Percentiles rank a stretch among this genome's conserved stretches.
These are phyloP conservation scores for Limenitis camilla DNA, from an alignment of 2,888 invertebrate genomes.

Conservation along the genomic window DNA sequence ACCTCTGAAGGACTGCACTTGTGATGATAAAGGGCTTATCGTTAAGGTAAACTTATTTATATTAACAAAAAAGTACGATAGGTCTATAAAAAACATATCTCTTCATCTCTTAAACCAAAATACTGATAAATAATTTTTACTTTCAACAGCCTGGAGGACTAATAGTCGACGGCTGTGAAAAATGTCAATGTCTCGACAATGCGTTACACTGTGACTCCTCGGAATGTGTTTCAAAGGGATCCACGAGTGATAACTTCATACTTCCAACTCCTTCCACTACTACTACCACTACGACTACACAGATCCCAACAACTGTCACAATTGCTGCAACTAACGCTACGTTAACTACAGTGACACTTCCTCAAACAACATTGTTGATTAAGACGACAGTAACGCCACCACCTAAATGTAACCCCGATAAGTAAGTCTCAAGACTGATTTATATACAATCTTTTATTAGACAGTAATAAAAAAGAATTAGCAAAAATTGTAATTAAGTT, in stretches of 20 bases:
- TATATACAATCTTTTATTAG: too few species aligned
- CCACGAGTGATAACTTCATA: constrained; percentile 38
- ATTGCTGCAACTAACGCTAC: constrained; percentile 15
- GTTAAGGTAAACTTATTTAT: constrained; percentile 69
- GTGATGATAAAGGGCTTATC: constrained; percentile 78
- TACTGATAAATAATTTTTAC: background rate
- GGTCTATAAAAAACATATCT: background rate
- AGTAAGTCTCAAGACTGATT: constrained; percentile 32
- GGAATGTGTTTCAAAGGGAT: constrained; percentile 52
- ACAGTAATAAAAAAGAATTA: constrained; percentile 11
- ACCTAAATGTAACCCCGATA: constrained; percentile 49
- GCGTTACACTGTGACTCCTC: constrained; percentile 79
- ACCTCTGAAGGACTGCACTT: constrained; percentile 82
- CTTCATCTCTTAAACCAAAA: too few species aligned
- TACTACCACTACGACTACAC: constrained; percentile 4
- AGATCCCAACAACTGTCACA: constrained; percentile 7
- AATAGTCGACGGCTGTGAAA: constrained; percentile 76
- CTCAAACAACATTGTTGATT: constrained; percentile 8
- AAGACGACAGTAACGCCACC: constrained; percentile 53
- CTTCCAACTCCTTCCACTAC: constrained; percentile 17
- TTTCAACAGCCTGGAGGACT: constrained; percentile 79
- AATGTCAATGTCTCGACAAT: constrained; percentile 88
- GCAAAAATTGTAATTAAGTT: too few species aligned
- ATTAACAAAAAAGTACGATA: background rate
- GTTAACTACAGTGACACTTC: background rate